These are phyloP conservation scores for Hirtodrosophila duncani DNA, from an alignment of 2,888 invertebrate species.

Conservation along the genomic window DNA sequence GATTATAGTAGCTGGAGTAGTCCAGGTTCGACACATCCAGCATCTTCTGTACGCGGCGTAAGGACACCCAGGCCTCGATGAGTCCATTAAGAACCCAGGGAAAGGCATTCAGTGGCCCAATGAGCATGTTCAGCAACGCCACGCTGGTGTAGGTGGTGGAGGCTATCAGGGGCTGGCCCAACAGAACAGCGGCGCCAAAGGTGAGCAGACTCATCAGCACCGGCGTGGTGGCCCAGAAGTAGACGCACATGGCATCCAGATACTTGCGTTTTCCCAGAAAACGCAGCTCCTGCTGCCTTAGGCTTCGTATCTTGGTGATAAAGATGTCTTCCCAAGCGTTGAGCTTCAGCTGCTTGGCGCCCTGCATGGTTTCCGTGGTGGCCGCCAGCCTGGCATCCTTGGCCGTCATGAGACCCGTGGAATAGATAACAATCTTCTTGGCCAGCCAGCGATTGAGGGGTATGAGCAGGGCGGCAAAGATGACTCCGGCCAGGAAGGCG, in stretches of 20 bases:
- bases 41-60: slow-evolving; percentile 90
- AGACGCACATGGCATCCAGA: slow-evolving; percentile 97
- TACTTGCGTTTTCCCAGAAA: slow-evolving; percentile 93
- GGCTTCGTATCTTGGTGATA: slow-evolving; percentile 83
- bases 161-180: slow-evolving; percentile 87
- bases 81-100: slow-evolving; percentile 99
- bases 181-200: slow-evolving; percentile 87
- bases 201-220: slow-evolving; percentile 92
- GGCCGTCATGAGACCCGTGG: slow-evolving; percentile 91
- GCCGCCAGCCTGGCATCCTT: slow-evolving; percentile 94
- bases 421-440: slow-evolving; percentile 90
- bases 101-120: slow-evolving; percentile 96
- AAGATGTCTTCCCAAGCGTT: slow-evolving; percentile 97
- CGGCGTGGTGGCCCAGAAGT: slow-evolving; percentile 99
- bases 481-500: slow-evolving; percentile 93
- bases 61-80: slow-evolving; percentile 96
- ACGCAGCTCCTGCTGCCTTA: slow-evolving; percentile 85
- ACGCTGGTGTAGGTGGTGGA: slow-evolving; percentile 96
- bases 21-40: slow-evolving; percentile 81
- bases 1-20: slow-evolving; percentile 76
- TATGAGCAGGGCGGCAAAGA: slow-evolving; percentile 91
- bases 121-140: slow-evolving; percentile 96
- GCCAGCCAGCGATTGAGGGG: slow-evolving; percentile 95
- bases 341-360: slow-evolving; percentile 93
- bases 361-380: slow-evolving; percentile 90